Conservation (phyloP, 37 sponge, comb jelly and placozoan genomes). For the Agelas oroides region DNA sequence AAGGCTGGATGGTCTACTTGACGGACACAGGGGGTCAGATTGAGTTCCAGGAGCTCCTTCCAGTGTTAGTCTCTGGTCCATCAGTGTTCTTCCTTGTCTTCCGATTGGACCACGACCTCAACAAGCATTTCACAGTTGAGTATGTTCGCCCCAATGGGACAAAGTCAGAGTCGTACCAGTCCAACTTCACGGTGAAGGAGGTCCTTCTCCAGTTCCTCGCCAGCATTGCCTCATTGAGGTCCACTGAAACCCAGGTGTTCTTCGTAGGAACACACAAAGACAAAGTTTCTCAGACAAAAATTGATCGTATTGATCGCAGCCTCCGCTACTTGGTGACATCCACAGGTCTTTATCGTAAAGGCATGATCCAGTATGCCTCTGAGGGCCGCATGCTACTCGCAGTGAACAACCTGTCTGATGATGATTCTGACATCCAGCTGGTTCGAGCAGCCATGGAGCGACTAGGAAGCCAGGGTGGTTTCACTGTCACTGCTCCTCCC, state of each 20-base stretch:
- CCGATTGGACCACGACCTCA: constrained; percentile 7
- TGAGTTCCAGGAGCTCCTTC: constrained; percentile 20
- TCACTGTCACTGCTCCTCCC: background rate
- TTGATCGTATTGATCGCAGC: background rate
- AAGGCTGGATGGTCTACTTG: background rate
- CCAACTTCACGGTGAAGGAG: constrained; percentile 23
- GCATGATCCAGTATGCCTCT: background rate
- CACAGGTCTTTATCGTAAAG: background rate
- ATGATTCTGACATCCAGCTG: background rate
- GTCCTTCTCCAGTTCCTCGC: constrained; percentile 5
- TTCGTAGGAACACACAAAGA: constrained; percentile 1
- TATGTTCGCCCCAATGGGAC: background rate
- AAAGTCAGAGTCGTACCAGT: background rate
- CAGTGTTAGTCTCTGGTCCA: constrained; percentile 12
- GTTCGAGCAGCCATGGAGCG: background rate
- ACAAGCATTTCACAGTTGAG: background rate
- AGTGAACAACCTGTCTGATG: background rate
- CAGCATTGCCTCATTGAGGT: background rate
- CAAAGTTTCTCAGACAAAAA: background rate
- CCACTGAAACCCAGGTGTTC: background rate
- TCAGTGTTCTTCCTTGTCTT: constrained; percentile 19
- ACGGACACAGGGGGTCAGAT: constrained; percentile 27
- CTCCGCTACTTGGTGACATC: background rate
- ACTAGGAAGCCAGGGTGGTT: background rate
- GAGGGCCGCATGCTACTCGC: background rate